A percentile compares a stretch with the other conserved stretches of the same genome.
phyloP scores from a whole-genome alignment of 2,797 vertebrate species.

The Chaenodraco wilsoni region DNA sequence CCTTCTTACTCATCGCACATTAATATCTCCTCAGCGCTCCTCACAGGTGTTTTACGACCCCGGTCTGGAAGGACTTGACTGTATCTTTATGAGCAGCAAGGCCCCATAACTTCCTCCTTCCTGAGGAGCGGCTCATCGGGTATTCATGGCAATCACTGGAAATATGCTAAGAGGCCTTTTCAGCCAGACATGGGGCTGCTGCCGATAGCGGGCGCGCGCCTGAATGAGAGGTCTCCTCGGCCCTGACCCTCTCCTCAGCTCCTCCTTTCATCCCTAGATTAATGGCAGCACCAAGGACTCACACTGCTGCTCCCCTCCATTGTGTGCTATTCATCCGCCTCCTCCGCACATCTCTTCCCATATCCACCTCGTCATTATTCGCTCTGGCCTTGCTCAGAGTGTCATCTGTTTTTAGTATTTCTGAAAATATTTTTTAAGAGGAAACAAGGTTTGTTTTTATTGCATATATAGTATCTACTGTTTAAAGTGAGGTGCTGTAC shows the following conservation, averaged over 20 bases:
- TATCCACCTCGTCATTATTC: slow-evolving; percentile 35
- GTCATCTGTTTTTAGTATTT: slow-evolving; percentile 25
- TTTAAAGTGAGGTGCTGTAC: background rate
- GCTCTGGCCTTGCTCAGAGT: slow-evolving; percentile 16
- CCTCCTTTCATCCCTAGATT: slow-evolving; percentile 66
- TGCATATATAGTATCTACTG: background rate
- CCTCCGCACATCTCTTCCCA: slow-evolving; percentile 1
- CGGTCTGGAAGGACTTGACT: slow-evolving; percentile 44
- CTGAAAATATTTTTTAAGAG: background rate
- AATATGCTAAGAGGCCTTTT: slow-evolving; percentile 66
- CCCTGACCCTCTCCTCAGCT: slow-evolving; percentile 56
- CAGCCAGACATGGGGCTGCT: slow-evolving; percentile 35
- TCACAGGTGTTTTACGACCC: slow-evolving; percentile 46
- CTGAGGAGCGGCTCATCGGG: slow-evolving; percentile 55
- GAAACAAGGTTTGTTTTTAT: slow-evolving; percentile 8
- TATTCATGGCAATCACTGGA: slow-evolving; percentile 63
- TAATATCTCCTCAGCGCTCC: slow-evolving; percentile 23
- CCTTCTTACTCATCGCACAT: slow-evolving; percentile 22
- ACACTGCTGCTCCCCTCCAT: slow-evolving; percentile 42
- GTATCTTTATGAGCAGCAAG: slow-evolving; percentile 54
- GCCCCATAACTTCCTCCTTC: slow-evolving; percentile 40
- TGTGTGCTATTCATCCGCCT: slow-evolving; percentile 49
- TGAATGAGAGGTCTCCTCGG: slow-evolving; percentile 59
- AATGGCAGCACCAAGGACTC: slow-evolving; percentile 55
- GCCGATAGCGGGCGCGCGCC: slow-evolving; percentile 42